Evolutionary conservation across 1,140 invertebrate genomes (phyloP).

Genomic region (Diplogasteroides magnus): DNA sequence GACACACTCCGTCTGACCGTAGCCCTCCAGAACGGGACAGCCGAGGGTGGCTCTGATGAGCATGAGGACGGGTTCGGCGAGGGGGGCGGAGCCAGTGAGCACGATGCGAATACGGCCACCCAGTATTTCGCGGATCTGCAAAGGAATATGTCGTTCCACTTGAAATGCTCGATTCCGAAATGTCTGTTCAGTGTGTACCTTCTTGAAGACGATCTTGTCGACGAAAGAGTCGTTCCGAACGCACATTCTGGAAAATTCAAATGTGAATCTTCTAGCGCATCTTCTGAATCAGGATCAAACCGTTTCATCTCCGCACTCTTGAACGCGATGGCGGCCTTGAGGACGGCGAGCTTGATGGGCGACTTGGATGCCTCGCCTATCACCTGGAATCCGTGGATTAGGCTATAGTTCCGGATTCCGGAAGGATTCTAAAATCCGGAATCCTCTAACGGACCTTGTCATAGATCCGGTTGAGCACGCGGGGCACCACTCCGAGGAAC

Average conservation of each 20-base stretch:
- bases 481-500: constrained; percentile 82
- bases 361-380: neutral
- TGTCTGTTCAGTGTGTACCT: constrained; percentile 14
- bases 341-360: neutral
- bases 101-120: constrained; percentile 81
- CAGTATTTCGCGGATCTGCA: constrained; percentile 58
- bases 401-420: constrained; percentile 5
- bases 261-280: too few species aligned
- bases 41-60: constrained; percentile 85
- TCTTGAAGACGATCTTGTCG: constrained; percentile 13
- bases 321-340: neutral
- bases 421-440: constrained; percentile 29
- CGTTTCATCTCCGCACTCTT: neutral
- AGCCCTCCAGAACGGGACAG: constrained; percentile 69
- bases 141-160: constrained; percentile 25
- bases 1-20: constrained; percentile 90
- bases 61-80: constrained; percentile 82
- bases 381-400: neutral
- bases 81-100: constrained; percentile 84
- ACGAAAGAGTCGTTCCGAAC: constrained; percentile 13
- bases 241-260: neutral
- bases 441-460: constrained; percentile 63
- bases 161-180: constrained; percentile 8
- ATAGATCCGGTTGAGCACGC: constrained; percentile 83
- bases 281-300: too few species aligned